Percentiles rank a stretch among this genome's conserved stretches.
phyloP scores from a whole-genome alignment of 2,797 vertebrate species.

The Sardinella longiceps region DNA sequence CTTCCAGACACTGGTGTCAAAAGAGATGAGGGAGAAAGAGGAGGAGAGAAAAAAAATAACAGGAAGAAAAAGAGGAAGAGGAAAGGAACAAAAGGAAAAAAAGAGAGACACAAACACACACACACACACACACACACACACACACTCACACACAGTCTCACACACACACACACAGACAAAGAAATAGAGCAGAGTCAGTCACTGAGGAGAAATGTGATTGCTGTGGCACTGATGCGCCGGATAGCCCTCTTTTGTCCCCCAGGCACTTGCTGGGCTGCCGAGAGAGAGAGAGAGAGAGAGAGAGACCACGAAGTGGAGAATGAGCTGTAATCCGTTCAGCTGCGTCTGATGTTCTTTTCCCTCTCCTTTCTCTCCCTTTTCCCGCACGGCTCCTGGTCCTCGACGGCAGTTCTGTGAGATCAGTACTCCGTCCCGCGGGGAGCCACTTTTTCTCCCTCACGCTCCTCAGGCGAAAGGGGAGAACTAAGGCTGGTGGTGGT shows the following conservation, averaged over 20 bases:
- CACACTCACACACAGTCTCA: too few relatives aligned
- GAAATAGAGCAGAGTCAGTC: constrained; percentile 30
- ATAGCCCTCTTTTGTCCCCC: constrained; percentile 27
- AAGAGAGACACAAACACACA: neutral
- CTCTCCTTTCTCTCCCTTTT: constrained; percentile 27
- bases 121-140: neutral
- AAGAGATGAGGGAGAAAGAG: neutral
- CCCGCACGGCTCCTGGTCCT: constrained; percentile 25
- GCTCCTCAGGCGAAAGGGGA: neutral
- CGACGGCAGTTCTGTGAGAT: neutral
- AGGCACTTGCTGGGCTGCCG: neutral
- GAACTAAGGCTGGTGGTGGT: neutral
- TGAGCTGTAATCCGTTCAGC: constrained; percentile 35
- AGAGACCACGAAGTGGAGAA: neutral
- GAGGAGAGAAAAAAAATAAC: neutral
- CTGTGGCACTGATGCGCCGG: constrained; percentile 23
- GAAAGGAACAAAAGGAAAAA: neutral
- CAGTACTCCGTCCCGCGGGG: neutral
- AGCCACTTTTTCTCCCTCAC: neutral
- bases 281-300: too few relatives aligned
- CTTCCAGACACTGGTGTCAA: constrained; percentile 21
- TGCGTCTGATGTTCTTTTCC: constrained; percentile 27
- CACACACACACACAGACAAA: neutral
- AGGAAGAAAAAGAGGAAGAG: neutral
- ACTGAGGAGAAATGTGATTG: constrained; percentile 37